phyloP scores from a whole-genome alignment of 2,888 invertebrate species.

The Gari tellinella region DNA sequence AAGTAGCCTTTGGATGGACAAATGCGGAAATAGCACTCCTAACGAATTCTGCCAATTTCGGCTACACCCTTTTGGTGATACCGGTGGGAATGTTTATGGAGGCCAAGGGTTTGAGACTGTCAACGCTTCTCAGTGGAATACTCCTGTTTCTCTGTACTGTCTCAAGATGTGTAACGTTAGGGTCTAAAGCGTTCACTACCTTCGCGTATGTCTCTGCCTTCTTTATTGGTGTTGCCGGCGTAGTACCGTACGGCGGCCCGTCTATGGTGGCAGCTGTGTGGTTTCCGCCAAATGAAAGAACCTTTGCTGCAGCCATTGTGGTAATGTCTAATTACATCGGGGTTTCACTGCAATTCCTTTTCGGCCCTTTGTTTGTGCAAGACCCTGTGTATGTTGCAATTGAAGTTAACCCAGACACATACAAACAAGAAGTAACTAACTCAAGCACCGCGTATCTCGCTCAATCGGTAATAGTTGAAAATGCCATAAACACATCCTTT shows the following conservation, averaged over 20 bases:
- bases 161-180: too few relatives aligned
- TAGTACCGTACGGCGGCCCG: neutral
- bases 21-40: neutral
- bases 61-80: neutral
- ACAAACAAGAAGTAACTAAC: too few relatives aligned
- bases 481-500: too few relatives aligned
- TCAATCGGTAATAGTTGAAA: too few relatives aligned
- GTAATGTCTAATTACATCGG: neutral
- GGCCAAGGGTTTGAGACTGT: neutral
- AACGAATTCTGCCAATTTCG: neutral
- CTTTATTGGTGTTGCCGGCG: neutral
- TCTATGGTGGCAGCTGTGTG: slow-evolving; percentile 2
- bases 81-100: neutral
- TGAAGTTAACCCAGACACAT: too few relatives aligned
- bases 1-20: neutral
- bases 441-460: too few relatives aligned
- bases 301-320: neutral
- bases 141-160: too few relatives aligned
- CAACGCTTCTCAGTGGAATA: too few relatives aligned
- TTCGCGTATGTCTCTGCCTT: too few relatives aligned
- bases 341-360: neutral
- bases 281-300: neutral
- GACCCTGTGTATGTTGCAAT: neutral
- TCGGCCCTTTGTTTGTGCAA: neutral
- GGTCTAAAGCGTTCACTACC: too few relatives aligned